phyloP scores from a whole-genome alignment of 2,888 invertebrate genomes.

The Macrophya annulata region DNA sequence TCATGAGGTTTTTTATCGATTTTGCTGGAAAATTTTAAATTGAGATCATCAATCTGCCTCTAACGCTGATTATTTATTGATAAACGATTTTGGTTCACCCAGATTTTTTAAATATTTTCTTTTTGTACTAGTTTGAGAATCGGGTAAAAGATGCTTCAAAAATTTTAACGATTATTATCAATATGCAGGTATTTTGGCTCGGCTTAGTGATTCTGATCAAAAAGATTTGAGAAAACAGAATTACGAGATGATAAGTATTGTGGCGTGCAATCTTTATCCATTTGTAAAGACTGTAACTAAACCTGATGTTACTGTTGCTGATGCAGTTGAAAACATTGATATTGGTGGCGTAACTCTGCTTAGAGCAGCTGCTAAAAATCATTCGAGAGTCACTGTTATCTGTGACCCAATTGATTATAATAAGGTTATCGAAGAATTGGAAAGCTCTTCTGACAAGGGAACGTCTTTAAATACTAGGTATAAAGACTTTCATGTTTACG shows the following conservation, averaged over 20 bases:
- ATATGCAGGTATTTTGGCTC: slow-evolving; percentile 82
- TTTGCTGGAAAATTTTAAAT: not conserved
- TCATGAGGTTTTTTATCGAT: not conserved
- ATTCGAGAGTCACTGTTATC: slow-evolving; percentile 95
- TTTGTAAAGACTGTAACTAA: slow-evolving; percentile 94
- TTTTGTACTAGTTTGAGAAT: too few relatives aligned
- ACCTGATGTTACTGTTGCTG: slow-evolving; percentile 89
- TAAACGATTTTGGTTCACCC: too few relatives aligned
- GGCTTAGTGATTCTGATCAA: slow-evolving; percentile 88
- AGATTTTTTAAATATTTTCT: not conserved
- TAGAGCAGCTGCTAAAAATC: slow-evolving; percentile 98
- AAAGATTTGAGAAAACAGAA: slow-evolving; percentile 91
- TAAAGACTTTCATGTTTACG: slow-evolving; percentile 52
- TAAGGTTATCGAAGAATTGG: slow-evolving; percentile 88
- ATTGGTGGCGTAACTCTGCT: slow-evolving; percentile 98
- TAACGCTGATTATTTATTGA: too few relatives aligned
- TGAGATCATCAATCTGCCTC: too few relatives aligned
- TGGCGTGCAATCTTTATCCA: slow-evolving; percentile 98
- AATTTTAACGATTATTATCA: not conserved
- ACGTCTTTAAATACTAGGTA: slow-evolving; percentile 89
- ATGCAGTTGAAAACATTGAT: slow-evolving; percentile 98
- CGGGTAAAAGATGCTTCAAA: too few relatives aligned
- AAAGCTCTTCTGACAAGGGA: slow-evolving; percentile 83
- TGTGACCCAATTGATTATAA: slow-evolving; percentile 96
- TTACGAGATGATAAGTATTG: slow-evolving; percentile 91